phyloP scores from a whole-genome alignment of 2,888 invertebrate species.

The Dexiosoma caninum region DNA sequence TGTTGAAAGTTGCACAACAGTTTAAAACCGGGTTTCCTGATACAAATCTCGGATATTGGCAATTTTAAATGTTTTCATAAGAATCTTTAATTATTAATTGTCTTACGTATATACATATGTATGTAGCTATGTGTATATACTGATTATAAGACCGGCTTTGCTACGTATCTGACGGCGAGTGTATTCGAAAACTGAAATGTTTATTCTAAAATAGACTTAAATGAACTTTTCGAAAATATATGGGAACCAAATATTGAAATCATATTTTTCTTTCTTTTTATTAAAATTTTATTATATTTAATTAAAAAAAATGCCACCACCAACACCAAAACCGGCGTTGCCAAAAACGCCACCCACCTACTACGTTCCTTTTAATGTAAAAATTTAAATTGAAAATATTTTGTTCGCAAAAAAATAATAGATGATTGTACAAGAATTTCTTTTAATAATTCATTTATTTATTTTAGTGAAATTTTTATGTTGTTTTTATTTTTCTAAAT shows the following conservation, averaged over 20 bases:
- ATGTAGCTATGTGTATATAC: no score
- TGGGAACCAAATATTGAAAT: neutral
- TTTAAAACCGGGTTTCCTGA: no score
- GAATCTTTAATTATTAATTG: no score
- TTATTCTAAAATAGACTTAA: no score
- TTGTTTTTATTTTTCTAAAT: conserved; percentile 25
- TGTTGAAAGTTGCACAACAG: no score
- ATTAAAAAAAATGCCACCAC: conserved; percentile 24
- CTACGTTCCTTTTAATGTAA: conserved; percentile 41
- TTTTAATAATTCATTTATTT: conserved; percentile 57
- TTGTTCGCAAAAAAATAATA: neutral
- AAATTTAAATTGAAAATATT: conserved; percentile 19
- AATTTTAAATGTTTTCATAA: no score
- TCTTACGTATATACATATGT: no score
- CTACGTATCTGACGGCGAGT: no score
- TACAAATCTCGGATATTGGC: no score
- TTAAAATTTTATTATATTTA: conserved; percentile 23
- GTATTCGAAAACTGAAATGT: no score
- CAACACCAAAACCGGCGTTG: neutral
- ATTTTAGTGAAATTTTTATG: conserved; percentile 7
- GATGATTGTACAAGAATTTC: conserved; percentile 46
- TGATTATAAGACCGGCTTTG: no score
- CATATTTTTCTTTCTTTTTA: neutral
- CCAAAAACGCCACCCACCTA: conserved; percentile 27
- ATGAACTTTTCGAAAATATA: neutral